A percentile compares a stretch with the other conserved stretches of the same genome.
Conservation (phyloP, 1,140 invertebrate species). For the Apis cerana region DNA sequence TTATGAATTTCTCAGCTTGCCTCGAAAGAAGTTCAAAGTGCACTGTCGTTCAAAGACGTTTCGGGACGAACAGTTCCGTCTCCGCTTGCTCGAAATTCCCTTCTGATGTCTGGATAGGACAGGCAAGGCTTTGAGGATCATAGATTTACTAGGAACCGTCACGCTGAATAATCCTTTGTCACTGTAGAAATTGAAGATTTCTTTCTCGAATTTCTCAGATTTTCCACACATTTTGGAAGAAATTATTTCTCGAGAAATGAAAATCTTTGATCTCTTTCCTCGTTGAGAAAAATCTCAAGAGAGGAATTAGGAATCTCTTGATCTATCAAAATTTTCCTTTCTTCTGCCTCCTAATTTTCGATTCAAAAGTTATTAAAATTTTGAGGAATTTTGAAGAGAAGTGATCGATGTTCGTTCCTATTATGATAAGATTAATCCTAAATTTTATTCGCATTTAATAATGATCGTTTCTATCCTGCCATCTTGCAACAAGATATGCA, state of each 20-base stretch:
- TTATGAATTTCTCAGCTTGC: slow-evolving; percentile 8
- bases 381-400: too few species aligned
- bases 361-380: too few species aligned
- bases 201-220: background rate
- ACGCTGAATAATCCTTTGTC: background rate
- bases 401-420: too few species aligned
- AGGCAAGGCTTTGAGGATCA: background rate
- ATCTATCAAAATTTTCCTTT: too few species aligned
- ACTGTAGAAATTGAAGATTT: background rate
- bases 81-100: slow-evolving; percentile 9
- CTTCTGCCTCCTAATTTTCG: too few species aligned
- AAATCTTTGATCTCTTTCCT: too few species aligned
- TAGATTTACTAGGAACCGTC: background rate
- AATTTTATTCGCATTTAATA: too few species aligned
- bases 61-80: background rate
- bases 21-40: background rate
- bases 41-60: slow-evolving; percentile 7
- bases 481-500: background rate
- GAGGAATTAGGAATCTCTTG: too few species aligned
- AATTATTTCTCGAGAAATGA: too few species aligned
- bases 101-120: background rate
- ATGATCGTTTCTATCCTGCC: background rate
- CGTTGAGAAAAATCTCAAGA: too few species aligned
- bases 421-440: too few species aligned
- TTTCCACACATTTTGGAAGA: background rate